A percentile compares a stretch with the other conserved stretches of the same genome.
These are phyloP conservation scores for Jacana jacana DNA, from an alignment of 2,113 vertebrate species.

Conservation along the genomic window DNA sequence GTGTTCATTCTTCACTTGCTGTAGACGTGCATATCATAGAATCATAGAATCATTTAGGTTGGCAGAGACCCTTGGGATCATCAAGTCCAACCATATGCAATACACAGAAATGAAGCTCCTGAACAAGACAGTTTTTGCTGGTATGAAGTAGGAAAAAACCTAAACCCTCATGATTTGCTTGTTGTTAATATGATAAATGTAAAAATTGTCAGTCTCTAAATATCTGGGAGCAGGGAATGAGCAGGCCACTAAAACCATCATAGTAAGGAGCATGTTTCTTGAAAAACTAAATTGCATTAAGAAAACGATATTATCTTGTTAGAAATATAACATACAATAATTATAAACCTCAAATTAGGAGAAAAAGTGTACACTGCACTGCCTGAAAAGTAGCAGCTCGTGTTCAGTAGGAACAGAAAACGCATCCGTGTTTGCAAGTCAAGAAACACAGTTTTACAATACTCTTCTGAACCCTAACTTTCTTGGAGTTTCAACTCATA, in stretches of 20 bases:
- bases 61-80: too few relatives aligned
- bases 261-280: background rate
- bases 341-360: background rate
- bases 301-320: too few relatives aligned
- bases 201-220: background rate
- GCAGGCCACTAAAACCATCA: background rate
- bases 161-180: background rate
- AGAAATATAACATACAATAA: too few relatives aligned
- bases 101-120: background rate
- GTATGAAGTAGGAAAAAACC: background rate
- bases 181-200: background rate
- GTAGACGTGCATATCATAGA: background rate
- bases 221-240: background rate
- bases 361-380: background rate
- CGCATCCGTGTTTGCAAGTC: background rate
- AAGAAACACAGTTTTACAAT: background rate
- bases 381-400: background rate
- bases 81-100: too few relatives aligned
- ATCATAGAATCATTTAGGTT: too few relatives aligned
- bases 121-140: background rate
- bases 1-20: background rate
- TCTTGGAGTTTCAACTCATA: background rate
- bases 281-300: background rate
- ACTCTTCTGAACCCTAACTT: background rate
- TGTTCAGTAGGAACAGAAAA: background rate